Evolutionary conservation across 2,113 vertebrate species (phyloP), one percentile per base, ranked within the genome.

Genomic region (Datnioides undecimradiatus): DNA sequence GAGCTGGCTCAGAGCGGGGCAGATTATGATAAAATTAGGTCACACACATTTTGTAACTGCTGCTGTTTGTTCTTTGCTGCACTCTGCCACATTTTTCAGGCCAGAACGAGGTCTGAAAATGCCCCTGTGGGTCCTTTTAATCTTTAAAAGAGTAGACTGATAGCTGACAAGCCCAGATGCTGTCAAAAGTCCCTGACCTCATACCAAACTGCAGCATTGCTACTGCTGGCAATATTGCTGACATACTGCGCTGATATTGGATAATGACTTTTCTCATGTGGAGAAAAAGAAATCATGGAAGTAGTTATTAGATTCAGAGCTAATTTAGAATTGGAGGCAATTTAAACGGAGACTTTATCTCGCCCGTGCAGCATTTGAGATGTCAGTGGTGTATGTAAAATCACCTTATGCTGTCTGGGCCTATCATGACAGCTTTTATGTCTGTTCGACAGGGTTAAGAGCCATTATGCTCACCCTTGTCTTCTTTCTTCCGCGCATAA

Each of bases 241-340:
- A 80, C 82, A 84, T 34, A 71, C 82, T 82, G 84, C 36, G 73
- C 82, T 76, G 71, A 85, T 70, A 70, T 51, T 0, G 63, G 77
- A 82, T 88, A 90, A 87, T 65, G 71, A 66, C 87, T 86, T 91
- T 79, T 66, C 70, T 83, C 80, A 82, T 54, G 33, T 79, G 43
- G 80, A 70, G 80, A 64, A 82, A 82, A 83, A 79, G 72, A 85
- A 90, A 71, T 90, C 76, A 66, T 13, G 58, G 67, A 73, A 62
- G 69, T 31, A 31, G 45, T 79, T 86, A 89, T 90, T 69, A 87
- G 73, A 88, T 76, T 85, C 63, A 6, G 66, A 6, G 80, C 84
- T 88, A 84, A 90, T 87, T 87, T 66, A 41, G 54, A 86, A 87
- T 70, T 17, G 36, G 66, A 90, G 64, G 79, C 41, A 62, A 87